Evolutionary conservation across 2,113 vertebrate genomes (phyloP), one percentile per base, ranked within the genome.

Genomic region (Entosphenus tridentatus): DNA sequence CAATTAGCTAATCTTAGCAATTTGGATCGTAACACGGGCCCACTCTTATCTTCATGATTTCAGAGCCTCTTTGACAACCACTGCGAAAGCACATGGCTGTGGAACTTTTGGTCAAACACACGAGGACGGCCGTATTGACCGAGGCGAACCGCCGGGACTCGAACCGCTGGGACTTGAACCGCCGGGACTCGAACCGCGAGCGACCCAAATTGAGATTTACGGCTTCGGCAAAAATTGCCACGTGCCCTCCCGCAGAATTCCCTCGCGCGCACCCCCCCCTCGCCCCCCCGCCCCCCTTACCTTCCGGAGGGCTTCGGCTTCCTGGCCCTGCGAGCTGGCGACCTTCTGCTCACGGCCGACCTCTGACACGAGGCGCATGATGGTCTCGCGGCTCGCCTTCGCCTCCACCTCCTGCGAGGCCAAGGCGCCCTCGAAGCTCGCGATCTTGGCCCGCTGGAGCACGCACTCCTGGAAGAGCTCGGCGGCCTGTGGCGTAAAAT

Each of bases 381-480:
- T 82, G 1, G 83, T 90, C 76, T 86, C 85, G 74, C 85, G 84
- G 73, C 80, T 85, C 73, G 84, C 84, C 78, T 84, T 87, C 72
- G 84, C 83, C 70, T 93, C 87, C 76, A 88, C 74, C 74, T 93
- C 87, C 76, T 82, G 81, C 72, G 80, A 77, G 67, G 70, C 78
- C 39, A 82, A 21, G 55, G 77, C 76, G 76, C 87, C 84, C 79
- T 86, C 83, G 74, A 89, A 74, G 72, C 78, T 75, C 65, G 71
- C 69, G 12, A 83, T 72, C 12, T 78, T 79, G 69, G 76, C 78
- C 80, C 75, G 84, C 55, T 84, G 67, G n/a, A 71, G 65, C 39
- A 77, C 56, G 56, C 77, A 82, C 75, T 87, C 86, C 69, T 82
- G 71, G 72, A 67, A 72, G 68, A 80, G 77, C 70, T 77, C 77